These are phyloP conservation scores for Castor canadensis DNA, from an alignment of 2,113 vertebrate species.

Conservation along the genomic window DNA sequence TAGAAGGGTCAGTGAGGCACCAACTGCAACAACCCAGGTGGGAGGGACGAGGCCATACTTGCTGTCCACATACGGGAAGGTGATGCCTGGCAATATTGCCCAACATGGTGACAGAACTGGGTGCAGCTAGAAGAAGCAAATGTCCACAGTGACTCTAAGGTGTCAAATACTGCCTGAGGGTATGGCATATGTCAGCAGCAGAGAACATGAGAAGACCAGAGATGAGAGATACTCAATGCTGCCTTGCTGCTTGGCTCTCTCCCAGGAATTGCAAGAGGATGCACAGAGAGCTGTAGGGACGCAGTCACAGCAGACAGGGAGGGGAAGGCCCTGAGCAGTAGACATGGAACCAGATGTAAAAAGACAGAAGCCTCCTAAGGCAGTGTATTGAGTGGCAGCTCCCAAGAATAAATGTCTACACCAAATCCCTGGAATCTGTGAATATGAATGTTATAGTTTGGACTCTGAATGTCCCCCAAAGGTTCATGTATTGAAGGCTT, in stretches of 20 bases:
- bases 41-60: too few species aligned
- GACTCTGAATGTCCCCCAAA: background rate
- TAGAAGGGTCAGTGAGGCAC: background rate
- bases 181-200: background rate
- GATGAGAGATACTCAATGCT: background rate
- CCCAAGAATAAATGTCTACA: too few species aligned
- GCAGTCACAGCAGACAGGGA: too few species aligned
- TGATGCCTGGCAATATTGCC: background rate
- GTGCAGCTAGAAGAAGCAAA: background rate
- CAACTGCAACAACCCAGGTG: too few species aligned
- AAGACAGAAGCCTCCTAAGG: background rate
- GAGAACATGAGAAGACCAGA: background rate
- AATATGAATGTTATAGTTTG: background rate
- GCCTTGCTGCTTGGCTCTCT: accelerated
- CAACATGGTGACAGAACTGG: background rate
- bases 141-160: background rate
- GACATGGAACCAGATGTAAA: too few species aligned
- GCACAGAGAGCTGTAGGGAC: background rate
- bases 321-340: background rate
- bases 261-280: too few species aligned
- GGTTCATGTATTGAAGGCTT: background rate
- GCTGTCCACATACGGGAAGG: background rate
- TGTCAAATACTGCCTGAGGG: background rate
- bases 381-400: background rate
- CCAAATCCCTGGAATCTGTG: background rate